A percentile compares a stretch with the other conserved stretches of the same genome.
These are phyloP conservation scores for Lichenostomus cassidix DNA, from an alignment of 2,113 vertebrate genomes.

Conservation along the genomic window DNA sequence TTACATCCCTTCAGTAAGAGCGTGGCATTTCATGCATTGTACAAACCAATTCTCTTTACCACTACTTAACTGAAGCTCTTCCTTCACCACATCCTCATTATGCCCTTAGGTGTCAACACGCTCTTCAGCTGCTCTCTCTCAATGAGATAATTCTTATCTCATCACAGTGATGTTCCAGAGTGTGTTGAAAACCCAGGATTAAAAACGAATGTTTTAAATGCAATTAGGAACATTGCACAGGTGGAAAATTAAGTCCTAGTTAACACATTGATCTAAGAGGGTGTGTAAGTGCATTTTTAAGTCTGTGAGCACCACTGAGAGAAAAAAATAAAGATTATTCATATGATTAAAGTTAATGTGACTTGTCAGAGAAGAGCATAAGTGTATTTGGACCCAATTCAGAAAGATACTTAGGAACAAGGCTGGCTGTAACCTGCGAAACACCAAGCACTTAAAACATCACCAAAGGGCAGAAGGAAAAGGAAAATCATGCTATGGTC, in stretches of 20 bases:
- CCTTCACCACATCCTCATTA: not conserved
- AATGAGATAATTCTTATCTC: not conserved
- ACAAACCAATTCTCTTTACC: not conserved
- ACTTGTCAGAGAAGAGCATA: not conserved
- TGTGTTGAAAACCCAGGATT: not conserved
- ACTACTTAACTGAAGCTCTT: not conserved
- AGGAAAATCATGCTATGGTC: not conserved
- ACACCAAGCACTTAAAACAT: not conserved
- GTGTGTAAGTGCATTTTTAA: not conserved
- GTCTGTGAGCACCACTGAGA: not conserved
- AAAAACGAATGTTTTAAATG: not conserved
- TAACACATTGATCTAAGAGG: not conserved
- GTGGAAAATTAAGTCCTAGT: not conserved
- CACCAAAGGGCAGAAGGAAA: not conserved
- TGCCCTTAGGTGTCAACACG: not conserved
- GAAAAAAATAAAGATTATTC: not conserved
- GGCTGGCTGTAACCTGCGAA: not conserved
- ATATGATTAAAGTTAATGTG: not conserved
- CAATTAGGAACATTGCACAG: not conserved
- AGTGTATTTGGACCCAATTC: not conserved
- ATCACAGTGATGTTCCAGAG: not conserved
- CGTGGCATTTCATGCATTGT: not conserved
- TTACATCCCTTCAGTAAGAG: not conserved
- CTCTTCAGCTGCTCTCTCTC: not conserved
- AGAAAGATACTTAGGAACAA: not conserved